Percentiles rank a stretch among this genome's conserved stretches.
These are phyloP conservation scores for Hoplostethus atlanticus DNA, from an alignment of 2,797 vertebrate genomes.

Conservation along the genomic window DNA sequence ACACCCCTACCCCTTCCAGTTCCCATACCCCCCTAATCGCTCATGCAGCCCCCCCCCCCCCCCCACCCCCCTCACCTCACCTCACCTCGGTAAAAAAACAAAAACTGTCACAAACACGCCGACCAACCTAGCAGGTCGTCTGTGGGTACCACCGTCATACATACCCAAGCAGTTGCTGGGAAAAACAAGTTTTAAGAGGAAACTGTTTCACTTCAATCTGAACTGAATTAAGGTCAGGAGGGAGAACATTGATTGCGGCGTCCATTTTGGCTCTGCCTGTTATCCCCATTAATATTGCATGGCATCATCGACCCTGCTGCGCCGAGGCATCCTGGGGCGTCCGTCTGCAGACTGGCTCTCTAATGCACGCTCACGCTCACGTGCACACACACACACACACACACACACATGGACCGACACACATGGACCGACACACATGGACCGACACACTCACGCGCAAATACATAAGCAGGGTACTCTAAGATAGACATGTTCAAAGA, in stretches of 20 bases:
- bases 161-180: conserved; percentile 57
- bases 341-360: conserved; percentile 31
- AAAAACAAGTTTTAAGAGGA: conserved; percentile 39
- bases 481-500: too few species aligned
- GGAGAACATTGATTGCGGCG: conserved; percentile 55
- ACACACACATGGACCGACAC: conserved; percentile 8
- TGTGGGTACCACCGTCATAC: conserved; percentile 80
- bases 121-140: conserved; percentile 31
- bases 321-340: conserved; percentile 49
- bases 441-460: conserved; percentile 22
- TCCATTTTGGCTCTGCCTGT: conserved; percentile 63
- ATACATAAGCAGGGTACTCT: conserved; percentile 2
- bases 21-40: conserved; percentile 33
- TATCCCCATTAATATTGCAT: conserved; percentile 72
- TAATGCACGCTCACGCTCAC: conserved; percentile 21
- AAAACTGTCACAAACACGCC: conserved; percentile 4
- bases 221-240: conserved; percentile 72
- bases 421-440: conserved; percentile 7
- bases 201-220: conserved; percentile 53
- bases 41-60: conserved; percentile 69
- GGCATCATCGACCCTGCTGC: conserved; percentile 68
- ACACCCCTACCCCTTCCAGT: conserved; percentile 8
- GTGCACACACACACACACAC: conserved; percentile 14
- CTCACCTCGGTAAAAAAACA: conserved; percentile 1
- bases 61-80: conserved; percentile 34